phyloP scores from a whole-genome alignment of 2,888 invertebrate species.

The Pristionchus japonicus region DNA sequence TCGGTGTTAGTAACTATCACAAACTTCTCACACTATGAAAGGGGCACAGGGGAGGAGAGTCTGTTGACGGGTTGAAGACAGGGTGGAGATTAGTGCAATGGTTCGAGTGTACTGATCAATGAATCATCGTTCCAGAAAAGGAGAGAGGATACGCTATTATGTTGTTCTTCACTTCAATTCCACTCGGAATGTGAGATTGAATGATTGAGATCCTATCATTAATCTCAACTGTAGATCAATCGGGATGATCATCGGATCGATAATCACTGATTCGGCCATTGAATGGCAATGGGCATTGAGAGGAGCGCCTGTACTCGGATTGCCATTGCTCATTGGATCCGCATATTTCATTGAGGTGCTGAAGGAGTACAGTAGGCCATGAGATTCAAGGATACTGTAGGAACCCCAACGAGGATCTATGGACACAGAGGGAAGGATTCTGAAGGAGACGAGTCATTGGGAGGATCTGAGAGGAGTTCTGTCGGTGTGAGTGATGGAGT shows the following conservation, averaged over 20 bases:
- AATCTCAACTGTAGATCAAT: not conserved
- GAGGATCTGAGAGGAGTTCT: not conserved
- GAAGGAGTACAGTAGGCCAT: not conserved
- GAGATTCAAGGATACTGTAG: not conserved
- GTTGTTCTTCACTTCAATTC: not conserved
- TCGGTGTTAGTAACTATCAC: not conserved
- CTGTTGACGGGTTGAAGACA: not conserved
- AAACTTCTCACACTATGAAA: not conserved
- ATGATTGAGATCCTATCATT: not conserved
- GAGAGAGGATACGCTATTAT: slow-evolving; percentile 11
- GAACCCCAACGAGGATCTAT: not conserved
- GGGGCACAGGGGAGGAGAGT: not conserved
- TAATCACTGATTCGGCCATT: not conserved
- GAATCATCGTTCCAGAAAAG: not conserved
- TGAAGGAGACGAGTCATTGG: slow-evolving; percentile 24
- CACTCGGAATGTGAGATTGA: slow-evolving; percentile 4
- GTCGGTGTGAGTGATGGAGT: not conserved
- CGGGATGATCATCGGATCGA: slow-evolving; percentile 27
- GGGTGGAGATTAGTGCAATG: not conserved
- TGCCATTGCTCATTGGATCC: not conserved
- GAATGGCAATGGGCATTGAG: slow-evolving; percentile 29
- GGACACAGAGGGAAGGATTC: not conserved
- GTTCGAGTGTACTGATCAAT: not conserved
- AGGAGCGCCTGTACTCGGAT: not conserved
- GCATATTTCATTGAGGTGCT: not conserved